Evolutionary conservation across 2,797 vertebrate species (phyloP).

Genomic region (Sylvilagus floridanus): DNA sequence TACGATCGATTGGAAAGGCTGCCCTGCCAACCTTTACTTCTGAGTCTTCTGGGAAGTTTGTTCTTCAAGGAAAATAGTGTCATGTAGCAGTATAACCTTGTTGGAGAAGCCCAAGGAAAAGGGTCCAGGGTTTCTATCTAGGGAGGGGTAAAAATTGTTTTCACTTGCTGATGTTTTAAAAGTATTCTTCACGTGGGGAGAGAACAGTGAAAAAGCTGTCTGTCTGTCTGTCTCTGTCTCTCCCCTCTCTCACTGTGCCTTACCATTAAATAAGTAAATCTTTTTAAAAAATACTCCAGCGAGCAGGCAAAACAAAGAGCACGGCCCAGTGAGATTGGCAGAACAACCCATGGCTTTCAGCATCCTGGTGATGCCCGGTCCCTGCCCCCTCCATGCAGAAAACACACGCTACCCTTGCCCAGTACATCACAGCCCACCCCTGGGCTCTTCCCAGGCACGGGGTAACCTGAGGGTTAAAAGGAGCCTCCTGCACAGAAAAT

Average conservation of each 20-base stretch:
- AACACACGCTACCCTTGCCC: background rate
- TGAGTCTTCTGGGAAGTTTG: constrained; percentile 24
- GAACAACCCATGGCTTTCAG: background rate
- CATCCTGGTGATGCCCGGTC: background rate
- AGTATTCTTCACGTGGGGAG: constrained; percentile 10
- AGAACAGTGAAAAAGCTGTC: no score
- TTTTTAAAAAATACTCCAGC: no score
- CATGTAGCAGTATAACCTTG: background rate
- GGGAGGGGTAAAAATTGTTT: constrained; percentile 18
- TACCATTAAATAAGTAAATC: no score
- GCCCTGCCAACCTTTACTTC: background rate
- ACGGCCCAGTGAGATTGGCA: background rate
- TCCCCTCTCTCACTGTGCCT: no score
- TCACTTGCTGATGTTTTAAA: constrained; percentile 60
- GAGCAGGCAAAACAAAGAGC: constrained; percentile 13
- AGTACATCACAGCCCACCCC: background rate
- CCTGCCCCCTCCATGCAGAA: background rate
- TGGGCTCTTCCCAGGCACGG: background rate
- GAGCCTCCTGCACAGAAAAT: background rate
- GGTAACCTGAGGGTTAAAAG: background rate
- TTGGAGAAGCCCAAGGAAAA: constrained; percentile 40
- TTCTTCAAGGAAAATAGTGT: constrained; percentile 51
- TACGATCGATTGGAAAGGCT: background rate
- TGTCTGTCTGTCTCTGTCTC: no score
- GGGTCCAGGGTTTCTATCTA: background rate